These are phyloP conservation scores for Xiphophorus maculatus DNA, from an alignment of 2,113 vertebrate species.

Conservation along the genomic window DNA sequence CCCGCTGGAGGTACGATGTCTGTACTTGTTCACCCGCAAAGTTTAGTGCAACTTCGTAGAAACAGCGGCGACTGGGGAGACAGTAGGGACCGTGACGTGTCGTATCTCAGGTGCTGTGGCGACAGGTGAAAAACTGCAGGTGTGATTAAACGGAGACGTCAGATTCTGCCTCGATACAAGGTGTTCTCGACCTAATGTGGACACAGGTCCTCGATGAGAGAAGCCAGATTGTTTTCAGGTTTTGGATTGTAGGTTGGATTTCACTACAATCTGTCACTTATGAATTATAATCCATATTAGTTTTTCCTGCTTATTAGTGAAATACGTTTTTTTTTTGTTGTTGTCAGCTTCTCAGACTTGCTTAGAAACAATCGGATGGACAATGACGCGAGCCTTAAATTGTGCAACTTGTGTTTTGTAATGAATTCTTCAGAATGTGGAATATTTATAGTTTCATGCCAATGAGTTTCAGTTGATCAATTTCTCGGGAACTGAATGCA, in stretches of 20 bases:
- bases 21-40: not conserved
- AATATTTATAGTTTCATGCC: not conserved
- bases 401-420: constrained; percentile 21
- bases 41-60: not conserved
- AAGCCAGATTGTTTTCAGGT: not conserved
- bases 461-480: not conserved
- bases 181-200: not conserved
- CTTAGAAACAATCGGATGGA: constrained; percentile 12
- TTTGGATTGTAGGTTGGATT: not conserved
- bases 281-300: not conserved
- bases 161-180: not conserved
- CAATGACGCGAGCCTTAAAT: constrained; percentile 37
- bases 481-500: not conserved
- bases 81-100: not conserved
- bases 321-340: constrained; percentile 2
- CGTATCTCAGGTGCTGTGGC: constrained; percentile 2
- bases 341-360: not conserved
- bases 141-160: constrained; percentile 15
- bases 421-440: not conserved
- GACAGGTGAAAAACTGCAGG: constrained; percentile 56
- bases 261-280: not conserved
- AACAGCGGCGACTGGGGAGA: too few relatives aligned
- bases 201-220: not conserved
- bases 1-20: not conserved
- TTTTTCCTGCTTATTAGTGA: not conserved